Percentiles rank a stretch among this genome's conserved stretches.
These are phyloP conservation scores for Notodromas monacha DNA, from an alignment of 2,888 invertebrate genomes.

Conservation along the genomic window DNA sequence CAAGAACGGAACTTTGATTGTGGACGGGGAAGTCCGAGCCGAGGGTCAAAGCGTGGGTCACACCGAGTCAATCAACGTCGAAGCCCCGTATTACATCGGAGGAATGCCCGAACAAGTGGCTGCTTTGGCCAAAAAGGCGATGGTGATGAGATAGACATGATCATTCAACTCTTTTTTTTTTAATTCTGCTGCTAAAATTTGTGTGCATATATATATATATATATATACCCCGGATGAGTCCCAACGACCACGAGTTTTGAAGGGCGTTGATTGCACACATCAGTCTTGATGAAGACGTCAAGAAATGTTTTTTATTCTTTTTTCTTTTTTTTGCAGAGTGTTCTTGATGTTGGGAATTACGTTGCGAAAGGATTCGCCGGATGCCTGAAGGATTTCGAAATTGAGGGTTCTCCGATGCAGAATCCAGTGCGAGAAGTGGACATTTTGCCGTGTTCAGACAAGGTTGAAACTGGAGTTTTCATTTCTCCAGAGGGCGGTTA, in stretches of 20 bases:
- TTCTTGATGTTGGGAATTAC: no score
- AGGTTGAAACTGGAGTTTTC: conserved; percentile 46
- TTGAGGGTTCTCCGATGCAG: conserved; percentile 30
- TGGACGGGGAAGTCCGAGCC: conserved; percentile 26
- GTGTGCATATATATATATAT: no score
- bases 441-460: conserved; percentile 40
- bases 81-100: conserved; percentile 41
- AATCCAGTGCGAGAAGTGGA: conserved; percentile 25
- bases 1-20: conserved; percentile 27
- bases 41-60: conserved; percentile 21
- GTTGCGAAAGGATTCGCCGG: conserved; percentile 59
- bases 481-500: conserved; percentile 40
- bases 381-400: conserved; percentile 39
- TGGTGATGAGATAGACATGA: no score
- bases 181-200: no score
- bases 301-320: no score
- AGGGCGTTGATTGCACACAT: not conserved
- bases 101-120: conserved; percentile 27
- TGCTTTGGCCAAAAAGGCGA: conserved; percentile 16
- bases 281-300: not conserved
- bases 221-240: no score
- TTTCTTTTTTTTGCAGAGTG: no score
- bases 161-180: no score
- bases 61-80: conserved; percentile 23
- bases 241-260: no score